phyloP scores from a whole-genome alignment of 2,888 invertebrate species.

The Dryocosmus kuriphilus region DNA sequence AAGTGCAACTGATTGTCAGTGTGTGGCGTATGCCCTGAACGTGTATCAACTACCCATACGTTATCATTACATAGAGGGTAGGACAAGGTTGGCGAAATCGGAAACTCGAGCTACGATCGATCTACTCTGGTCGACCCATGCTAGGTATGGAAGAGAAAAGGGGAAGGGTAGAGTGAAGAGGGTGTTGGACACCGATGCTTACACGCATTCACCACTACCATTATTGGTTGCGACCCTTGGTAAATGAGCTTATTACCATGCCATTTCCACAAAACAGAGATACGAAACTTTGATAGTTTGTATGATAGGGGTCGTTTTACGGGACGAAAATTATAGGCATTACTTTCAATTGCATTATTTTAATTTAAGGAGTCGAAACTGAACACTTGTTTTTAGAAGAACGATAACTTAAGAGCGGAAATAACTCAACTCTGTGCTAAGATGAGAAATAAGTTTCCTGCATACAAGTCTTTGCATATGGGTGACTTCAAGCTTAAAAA shows the following conservation, averaged over 20 bases:
- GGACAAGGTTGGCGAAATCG: conserved; percentile 28
- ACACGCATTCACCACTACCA: conserved; percentile 21
- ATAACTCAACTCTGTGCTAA: no score
- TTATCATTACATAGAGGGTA: conserved; percentile 18
- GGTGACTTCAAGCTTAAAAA: neutral
- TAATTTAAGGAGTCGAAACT: neutral
- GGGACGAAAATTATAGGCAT: neutral
- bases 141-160: no score
- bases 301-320: neutral
- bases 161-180: neutral
- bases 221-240: neutral
- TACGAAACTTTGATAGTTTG: conserved; percentile 2
- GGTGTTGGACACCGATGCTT: conserved; percentile 4
- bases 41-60: conserved; percentile 21
- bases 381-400: neutral
- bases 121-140: neutral
- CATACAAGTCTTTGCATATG: neutral
- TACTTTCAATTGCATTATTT: neutral
- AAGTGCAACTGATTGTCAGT: neutral
- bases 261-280: neutral
- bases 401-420: neutral
- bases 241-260: conserved; percentile 1
- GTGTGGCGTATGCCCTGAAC: conserved; percentile 17
- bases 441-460: no score
- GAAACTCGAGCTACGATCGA: conserved; percentile 35